Evolutionary conservation across 2,113 vertebrate genomes (phyloP), one percentile per base, ranked within the genome.

Genomic region (Gopherus evgoodei): DNA sequence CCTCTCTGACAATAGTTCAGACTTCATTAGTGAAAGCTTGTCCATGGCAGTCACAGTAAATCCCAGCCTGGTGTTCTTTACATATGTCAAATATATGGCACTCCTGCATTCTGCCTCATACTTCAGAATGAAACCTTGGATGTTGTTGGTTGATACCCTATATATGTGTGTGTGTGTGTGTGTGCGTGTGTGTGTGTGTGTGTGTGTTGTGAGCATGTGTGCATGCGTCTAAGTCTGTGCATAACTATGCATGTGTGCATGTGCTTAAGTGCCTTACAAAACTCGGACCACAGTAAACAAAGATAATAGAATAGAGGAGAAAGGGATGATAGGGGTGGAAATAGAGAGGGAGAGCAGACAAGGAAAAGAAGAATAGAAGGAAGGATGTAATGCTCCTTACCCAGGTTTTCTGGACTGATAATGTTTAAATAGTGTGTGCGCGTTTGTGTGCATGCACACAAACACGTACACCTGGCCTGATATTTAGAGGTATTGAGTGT

Each of bases 391-490:
- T 35, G 82, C 59, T 86, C 86, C 81, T 80, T 57, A 14, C 8
- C 90, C 14, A 53, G 16, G 16, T 84, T 87, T 91, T 27, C 27
- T n/a, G 17, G 49, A 25, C 57, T 81, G 52, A 21, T 97, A 90
- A 86, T 84, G 62, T 24, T 86, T 27, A 57, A 31, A 84, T 19
- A 29, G 29, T 89, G 49, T 90, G 42, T 6, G 1, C 57, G 57
- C 87, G 21, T 94, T n/a, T 86, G 44, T 91, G 56, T 95, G 95
- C 50, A 50, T 50, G 50, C 14, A 93, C 84, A 93, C 90, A 95
- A 95, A 97, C 94, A 96, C 89, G 87, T 91, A 86, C 95, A 96
- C 96, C 94, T 97, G 96, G 85, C 83, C 82, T 91, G 78, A 78
- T 88, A 90, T 87, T 93, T 65, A 91, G 65, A 93, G 93, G 95